Evolutionary conservation across 2,113 vertebrate species (phyloP).

Genomic region (Panurus biarmicus): DNA sequence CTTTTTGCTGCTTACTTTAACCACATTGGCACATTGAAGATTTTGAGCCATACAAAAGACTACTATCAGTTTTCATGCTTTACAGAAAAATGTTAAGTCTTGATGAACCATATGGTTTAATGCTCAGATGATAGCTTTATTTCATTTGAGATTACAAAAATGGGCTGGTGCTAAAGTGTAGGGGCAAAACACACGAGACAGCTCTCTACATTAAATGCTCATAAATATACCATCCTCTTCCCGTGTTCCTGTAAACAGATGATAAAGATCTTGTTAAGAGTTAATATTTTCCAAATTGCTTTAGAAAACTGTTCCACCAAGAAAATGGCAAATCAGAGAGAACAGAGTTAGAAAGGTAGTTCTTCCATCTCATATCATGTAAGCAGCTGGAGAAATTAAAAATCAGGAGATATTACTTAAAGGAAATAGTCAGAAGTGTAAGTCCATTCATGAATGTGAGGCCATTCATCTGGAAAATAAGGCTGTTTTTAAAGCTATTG

Average conservation of each 20-base stretch:
- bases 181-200: background rate
- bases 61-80: background rate
- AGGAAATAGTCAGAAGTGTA: background rate
- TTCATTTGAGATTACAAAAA: background rate
- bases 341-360: background rate
- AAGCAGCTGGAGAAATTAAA: background rate
- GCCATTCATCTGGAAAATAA: background rate
- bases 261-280: background rate
- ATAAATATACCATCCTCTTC: background rate
- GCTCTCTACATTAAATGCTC: background rate
- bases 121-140: background rate
- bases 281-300: background rate
- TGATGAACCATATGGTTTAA: background rate
- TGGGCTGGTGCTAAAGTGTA: background rate
- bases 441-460: accelerated
- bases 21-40: background rate
- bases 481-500: background rate
- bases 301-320: background rate
- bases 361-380: background rate
- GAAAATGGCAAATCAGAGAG: background rate
- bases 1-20: background rate
- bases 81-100: background rate
- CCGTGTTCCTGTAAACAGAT: background rate
- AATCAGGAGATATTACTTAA: background rate
- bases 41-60: background rate